Conservation (phyloP, 1,140 invertebrate genomes). For the Dinoponera quadriceps region DNA sequence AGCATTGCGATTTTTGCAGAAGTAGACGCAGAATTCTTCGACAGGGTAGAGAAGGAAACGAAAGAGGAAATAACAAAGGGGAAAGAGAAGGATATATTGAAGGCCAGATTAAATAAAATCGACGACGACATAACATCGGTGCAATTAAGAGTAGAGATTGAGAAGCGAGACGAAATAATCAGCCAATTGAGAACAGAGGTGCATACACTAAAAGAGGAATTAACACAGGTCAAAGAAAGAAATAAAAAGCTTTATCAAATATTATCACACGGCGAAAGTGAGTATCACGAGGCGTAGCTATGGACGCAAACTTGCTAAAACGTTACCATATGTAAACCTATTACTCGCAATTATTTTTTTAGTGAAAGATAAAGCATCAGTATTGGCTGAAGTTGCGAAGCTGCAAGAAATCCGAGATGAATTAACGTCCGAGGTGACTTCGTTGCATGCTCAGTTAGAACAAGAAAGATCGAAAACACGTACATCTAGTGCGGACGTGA, state of each 20-base stretch:
- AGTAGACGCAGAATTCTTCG: slow-evolving; percentile 88
- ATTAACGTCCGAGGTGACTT: slow-evolving; percentile 89
- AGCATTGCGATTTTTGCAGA: slow-evolving; percentile 74
- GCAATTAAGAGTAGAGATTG: slow-evolving; percentile 88
- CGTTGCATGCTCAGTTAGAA: slow-evolving; percentile 90
- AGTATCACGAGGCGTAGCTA: slow-evolving; percentile 73
- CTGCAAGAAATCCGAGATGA: slow-evolving; percentile 90
- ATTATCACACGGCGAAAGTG: slow-evolving; percentile 92
- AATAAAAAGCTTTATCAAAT: slow-evolving; percentile 93
- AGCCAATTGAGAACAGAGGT: slow-evolving; percentile 87
- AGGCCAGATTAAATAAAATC: slow-evolving; percentile 83
- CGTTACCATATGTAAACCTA: background rate
- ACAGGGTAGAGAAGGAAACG: slow-evolving; percentile 88
- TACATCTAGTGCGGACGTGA: slow-evolving; percentile 87
- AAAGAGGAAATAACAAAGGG: slow-evolving; percentile 89
- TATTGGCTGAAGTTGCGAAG: slow-evolving; percentile 91
- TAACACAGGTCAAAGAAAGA: slow-evolving; percentile 90
- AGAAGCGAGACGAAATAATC: slow-evolving; percentile 89
- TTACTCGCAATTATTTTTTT: slow-evolving; percentile 35
- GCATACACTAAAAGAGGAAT: slow-evolving; percentile 88
- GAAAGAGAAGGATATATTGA: slow-evolving; percentile 87
- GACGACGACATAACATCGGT: slow-evolving; percentile 86
- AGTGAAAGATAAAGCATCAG: slow-evolving; percentile 93
- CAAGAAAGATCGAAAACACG: slow-evolving; percentile 92
- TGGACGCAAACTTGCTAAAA: slow-evolving; percentile 16